A percentile compares a stretch with the other conserved stretches of the same genome.
Conservation (phyloP, 2,113 vertebrate species). For the Xenus cinereus region DNA sequence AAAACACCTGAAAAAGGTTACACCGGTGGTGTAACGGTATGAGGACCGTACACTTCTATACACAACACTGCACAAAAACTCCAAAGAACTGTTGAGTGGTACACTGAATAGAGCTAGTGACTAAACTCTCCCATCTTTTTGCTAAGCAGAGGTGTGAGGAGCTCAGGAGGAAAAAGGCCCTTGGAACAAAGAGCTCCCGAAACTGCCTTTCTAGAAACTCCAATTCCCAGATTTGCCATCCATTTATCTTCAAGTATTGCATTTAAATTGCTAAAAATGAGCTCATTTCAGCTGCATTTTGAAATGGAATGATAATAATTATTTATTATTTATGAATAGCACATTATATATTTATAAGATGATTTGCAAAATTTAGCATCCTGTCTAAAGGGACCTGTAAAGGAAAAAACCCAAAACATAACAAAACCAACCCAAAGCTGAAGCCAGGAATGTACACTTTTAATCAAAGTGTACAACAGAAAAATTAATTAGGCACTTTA, state of each 20-base stretch:
- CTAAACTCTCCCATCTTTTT: not conserved
- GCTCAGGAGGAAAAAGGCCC: not conserved
- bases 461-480: not conserved
- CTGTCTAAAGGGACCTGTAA: not conserved
- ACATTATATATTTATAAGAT: not conserved
- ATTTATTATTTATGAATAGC: not conserved
- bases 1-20: not conserved
- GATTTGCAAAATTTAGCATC: not conserved
- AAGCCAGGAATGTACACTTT: not conserved
- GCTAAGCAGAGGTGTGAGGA: not conserved
- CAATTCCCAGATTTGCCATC: not conserved
- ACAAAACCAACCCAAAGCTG: not conserved
- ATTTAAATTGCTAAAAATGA: not conserved
- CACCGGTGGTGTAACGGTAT: not conserved
- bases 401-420: accelerated
- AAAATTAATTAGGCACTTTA: not conserved
- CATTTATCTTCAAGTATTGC: not conserved
- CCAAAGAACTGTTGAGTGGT: not conserved
- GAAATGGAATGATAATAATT: not conserved
- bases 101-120: not conserved
- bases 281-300: not conserved
- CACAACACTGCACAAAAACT: not conserved
- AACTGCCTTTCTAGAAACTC: not conserved
- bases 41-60: not conserved
- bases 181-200: not conserved